These are phyloP conservation scores for Syritta pipiens DNA, from an alignment of 2,888 invertebrate genomes.

Conservation along the genomic window DNA sequence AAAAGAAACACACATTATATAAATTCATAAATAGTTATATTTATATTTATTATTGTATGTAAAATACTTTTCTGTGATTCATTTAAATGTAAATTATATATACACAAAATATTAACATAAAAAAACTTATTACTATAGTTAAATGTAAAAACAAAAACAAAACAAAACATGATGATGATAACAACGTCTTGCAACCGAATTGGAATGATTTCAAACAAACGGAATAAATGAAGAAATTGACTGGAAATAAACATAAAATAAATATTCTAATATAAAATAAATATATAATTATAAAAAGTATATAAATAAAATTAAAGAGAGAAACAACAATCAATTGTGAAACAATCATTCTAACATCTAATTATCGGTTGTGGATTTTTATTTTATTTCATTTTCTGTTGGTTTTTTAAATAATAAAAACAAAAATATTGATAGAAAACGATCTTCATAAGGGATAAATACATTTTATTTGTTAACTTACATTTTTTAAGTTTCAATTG, in stretches of 20 bases:
- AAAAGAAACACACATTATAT: slow-evolving; percentile 25
- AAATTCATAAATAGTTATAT: slow-evolving; percentile 65
- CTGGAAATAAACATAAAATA: slow-evolving; percentile 54
- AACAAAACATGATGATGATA: slow-evolving; percentile 20
- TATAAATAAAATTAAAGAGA: slow-evolving; percentile 47
- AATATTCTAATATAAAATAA: slow-evolving; percentile 36
- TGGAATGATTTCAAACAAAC: slow-evolving; percentile 43
- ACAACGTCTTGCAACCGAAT: slow-evolving; percentile 57
- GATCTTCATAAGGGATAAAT: slow-evolving; percentile 65
- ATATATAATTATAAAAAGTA: slow-evolving; percentile 20
- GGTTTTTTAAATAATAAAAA: not conserved
- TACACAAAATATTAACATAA: slow-evolving; percentile 56
- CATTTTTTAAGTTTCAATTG: not conserved
- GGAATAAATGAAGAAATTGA: slow-evolving; percentile 30
- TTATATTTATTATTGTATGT: slow-evolving; percentile 69
- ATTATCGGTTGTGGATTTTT: slow-evolving; percentile 69
- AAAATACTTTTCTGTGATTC: slow-evolving; percentile 71
- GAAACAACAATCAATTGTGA: slow-evolving; percentile 72
- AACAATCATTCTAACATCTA: slow-evolving; percentile 72
- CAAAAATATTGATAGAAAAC: slow-evolving; percentile 32
- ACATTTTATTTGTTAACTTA: not conserved
- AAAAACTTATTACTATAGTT: slow-evolving; percentile 44
- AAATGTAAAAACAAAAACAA: slow-evolving; percentile 35
- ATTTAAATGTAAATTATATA: slow-evolving; percentile 70
- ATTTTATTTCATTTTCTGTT: slow-evolving; percentile 14